Evolutionary conservation across 35 echinoderm and acorn worm species (phyloP), one percentile per base, ranked within the genome.

Genomic region (Lytechinus pictus): DNA sequence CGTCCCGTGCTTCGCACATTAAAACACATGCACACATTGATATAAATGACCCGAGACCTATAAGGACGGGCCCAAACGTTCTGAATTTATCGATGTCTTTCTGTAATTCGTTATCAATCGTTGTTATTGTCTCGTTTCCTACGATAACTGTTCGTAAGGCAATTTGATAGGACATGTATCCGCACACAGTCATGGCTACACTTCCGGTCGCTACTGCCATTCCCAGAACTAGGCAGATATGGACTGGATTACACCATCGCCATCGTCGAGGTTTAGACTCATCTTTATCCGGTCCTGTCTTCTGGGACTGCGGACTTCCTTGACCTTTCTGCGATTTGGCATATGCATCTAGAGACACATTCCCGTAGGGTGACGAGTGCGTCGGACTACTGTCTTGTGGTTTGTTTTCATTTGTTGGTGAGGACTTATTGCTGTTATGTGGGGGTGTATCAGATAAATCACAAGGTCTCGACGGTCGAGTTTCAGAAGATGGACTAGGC

Each of bases 21-120:
- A 98, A 94, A 52, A 98, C 97, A 91, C 97, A 98, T 60, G 97
- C 97, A 92, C 97, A 98, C 95, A 98, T 95, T 12, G 96, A 95
- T 29, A 98, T 95, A 57, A 98, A 98, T 0, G 87, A 86, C 1
- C 96, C 97, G 52, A 96, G 92, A 14, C 97, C 97, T 29, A 97
- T 98, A n/a, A 98, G 87, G 2, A 98, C 95, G 52, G 97, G 97
- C 56, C 97, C 97, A 61, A 97, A 96, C 54, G 97, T 98, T 92
- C 95, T 95, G 52, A 97, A 97, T 52, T 94, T 96, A 54, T 57
- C 66, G 9, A 98, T 61, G 8, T 94, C 92, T 52, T 72, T 87
- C 86, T 95, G 95, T 27, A 98, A 55, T 24, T 91, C 71, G 54
- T 98, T 95, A 86, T 98, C 95, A 10, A 96, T 54, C 6, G 94